Percentiles rank a stretch among this genome's conserved stretches.
phyloP scores from a whole-genome alignment of 2,888 invertebrate genomes.

The Sphaerophoria rueppellii region DNA sequence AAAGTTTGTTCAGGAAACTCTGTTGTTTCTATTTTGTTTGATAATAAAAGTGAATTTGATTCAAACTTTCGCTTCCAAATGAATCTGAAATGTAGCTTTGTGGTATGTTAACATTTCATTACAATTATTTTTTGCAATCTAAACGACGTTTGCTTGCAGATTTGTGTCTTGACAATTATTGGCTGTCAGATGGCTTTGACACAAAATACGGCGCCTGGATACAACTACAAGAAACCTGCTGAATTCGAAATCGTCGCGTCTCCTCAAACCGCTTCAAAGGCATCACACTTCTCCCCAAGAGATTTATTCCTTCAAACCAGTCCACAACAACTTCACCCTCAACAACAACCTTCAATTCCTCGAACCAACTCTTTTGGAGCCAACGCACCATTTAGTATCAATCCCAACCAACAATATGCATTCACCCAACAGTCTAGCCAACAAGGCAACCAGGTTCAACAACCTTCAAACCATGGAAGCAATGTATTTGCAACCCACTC shows the following conservation, averaged over 20 bases:
- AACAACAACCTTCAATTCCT: no score
- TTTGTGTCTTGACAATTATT: constrained; percentile 10
- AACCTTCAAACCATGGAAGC: neutral
- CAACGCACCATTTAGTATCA: no score
- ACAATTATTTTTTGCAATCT: neutral
- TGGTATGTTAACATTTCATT: constrained; percentile 40
- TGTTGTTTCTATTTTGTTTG: neutral
- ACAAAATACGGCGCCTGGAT: constrained; percentile 30
- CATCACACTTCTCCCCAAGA: neutral
- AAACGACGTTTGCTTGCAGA: constrained; percentile 18
- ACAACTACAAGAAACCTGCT: constrained; percentile 40
- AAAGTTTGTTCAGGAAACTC: neutral
- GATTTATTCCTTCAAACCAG: neutral
- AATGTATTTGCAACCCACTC: neutral
- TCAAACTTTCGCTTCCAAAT: neutral
- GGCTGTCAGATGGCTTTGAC: constrained; percentile 10
- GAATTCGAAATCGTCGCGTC: constrained; percentile 6
- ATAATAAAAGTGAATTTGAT: neutral
- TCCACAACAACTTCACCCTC: neutral
- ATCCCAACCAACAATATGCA: neutral
- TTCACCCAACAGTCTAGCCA: neutral
- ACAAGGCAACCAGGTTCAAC: neutral
- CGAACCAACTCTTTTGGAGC: no score
- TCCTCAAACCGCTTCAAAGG: neutral
- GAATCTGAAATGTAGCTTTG: constrained; percentile 22